Conservation (phyloP, 2,113 vertebrate genomes). For the Ammodytes marinus region DNA sequence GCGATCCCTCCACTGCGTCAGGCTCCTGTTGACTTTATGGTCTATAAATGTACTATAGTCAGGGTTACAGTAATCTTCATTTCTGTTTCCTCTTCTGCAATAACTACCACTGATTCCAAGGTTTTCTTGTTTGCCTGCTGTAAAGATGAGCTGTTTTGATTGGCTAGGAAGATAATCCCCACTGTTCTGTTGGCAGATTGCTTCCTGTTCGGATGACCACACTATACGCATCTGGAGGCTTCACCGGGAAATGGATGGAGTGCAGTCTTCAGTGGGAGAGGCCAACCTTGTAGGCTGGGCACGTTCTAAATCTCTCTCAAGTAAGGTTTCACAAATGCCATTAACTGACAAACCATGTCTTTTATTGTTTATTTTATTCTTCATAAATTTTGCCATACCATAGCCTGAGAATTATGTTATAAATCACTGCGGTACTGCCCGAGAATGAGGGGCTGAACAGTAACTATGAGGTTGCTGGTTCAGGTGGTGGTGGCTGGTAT, state of each 20-base stretch:
- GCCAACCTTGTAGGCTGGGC: slow-evolving; percentile 89
- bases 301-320: slow-evolving; percentile 77
- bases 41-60: no score
- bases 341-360: neutral
- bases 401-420: slow-evolving; percentile 1
- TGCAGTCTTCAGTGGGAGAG: slow-evolving; percentile 75
- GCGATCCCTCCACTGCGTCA: no score
- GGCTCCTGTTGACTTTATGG: no score
- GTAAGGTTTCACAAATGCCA: slow-evolving; percentile 4
- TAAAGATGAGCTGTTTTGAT: slow-evolving; percentile 30
- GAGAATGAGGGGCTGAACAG: no score
- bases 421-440: neutral
- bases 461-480: no score
- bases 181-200: slow-evolving; percentile 86
- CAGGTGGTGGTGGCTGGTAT: no score
- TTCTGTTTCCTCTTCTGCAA: no score
- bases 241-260: slow-evolving; percentile 73
- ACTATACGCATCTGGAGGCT: slow-evolving; percentile 94
- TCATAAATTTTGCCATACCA: neutral
- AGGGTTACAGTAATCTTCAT: no score
- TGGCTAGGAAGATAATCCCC: slow-evolving; percentile 22
- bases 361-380: neutral
- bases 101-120: neutral
- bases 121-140: slow-evolving; percentile 4
- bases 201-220: slow-evolving; percentile 97